phyloP scores from a whole-genome alignment of 2,888 invertebrate species.

The Drosophila conformis region DNA sequence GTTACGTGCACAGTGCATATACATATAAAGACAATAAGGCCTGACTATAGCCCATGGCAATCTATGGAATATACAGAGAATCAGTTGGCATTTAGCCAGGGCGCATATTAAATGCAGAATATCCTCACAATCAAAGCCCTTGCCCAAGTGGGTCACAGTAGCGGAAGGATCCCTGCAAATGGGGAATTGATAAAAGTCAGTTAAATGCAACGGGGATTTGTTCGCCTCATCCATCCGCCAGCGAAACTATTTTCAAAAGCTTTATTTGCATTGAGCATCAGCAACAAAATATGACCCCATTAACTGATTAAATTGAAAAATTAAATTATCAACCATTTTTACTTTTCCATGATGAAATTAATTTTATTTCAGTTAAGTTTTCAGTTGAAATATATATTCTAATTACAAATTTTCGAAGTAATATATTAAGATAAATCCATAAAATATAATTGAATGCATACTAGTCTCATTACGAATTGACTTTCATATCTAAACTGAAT shows the following conservation, averaged over 20 bases:
- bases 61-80: conserved; percentile 37
- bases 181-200: conserved; percentile 44
- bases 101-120: conserved; percentile 57
- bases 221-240: conserved; percentile 1
- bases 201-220: conserved; percentile 23
- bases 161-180: conserved; percentile 27
- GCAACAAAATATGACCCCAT: neutral
- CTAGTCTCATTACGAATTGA: neutral
- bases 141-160: conserved; percentile 44
- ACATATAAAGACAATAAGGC: conserved; percentile 13
- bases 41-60: conserved; percentile 8
- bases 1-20: neutral
- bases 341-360: neutral
- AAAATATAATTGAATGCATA: neutral
- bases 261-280: conserved; percentile 11
- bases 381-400: neutral
- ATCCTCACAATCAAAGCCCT: conserved; percentile 18
- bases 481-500: neutral
- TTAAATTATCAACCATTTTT: neutral
- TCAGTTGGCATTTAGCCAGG: conserved; percentile 71
- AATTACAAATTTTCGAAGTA: too few species aligned
- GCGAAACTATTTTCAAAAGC: conserved; percentile 6
- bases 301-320: conserved; percentile 6
- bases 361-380: neutral
- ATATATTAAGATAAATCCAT: neutral